These are phyloP conservation scores for Tachypleus tridentatus DNA, from an alignment of 1,140 invertebrate genomes.

Conservation along the genomic window DNA sequence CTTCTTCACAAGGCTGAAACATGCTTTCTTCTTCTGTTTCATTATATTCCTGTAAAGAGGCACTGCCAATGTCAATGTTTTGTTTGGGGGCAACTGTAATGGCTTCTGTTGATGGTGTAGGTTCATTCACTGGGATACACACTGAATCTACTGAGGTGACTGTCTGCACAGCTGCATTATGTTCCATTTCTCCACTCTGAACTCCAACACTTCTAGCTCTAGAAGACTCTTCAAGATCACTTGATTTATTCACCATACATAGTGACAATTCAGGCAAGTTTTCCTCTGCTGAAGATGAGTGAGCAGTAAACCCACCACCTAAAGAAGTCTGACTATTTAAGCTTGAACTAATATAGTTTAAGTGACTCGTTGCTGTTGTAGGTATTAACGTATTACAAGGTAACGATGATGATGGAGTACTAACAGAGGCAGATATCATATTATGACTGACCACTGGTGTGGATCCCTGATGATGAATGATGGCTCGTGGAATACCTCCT, in stretches of 20 bases:
- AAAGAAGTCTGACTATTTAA: neutral
- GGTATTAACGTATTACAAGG: neutral
- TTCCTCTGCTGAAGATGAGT: neutral
- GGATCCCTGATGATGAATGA: too few species aligned
- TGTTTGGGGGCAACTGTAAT: conserved; percentile 1
- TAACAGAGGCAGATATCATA: too few species aligned
- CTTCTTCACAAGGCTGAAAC: conserved; percentile 13
- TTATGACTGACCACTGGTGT: too few species aligned
- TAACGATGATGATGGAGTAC: too few species aligned
- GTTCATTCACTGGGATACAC: conserved; percentile 7
- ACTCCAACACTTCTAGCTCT: conserved; percentile 20
- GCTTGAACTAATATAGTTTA: neutral
- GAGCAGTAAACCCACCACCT: conserved; percentile 2
- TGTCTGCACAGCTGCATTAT: conserved; percentile 17
- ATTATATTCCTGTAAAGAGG: conserved; percentile 6
- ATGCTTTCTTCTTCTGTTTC: conserved; percentile 11
- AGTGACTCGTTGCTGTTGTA: conserved; percentile 1
- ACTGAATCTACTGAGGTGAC: conserved; percentile 4
- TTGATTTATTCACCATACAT: too few species aligned
- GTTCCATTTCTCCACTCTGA: conserved; percentile 15
- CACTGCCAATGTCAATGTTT: conserved; percentile 9
- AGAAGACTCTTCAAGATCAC: neutral
- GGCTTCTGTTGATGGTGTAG: too few species aligned
- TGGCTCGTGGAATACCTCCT: too few species aligned
- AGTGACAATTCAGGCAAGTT: conserved; percentile 2